Percentiles rank a stretch among this genome's conserved stretches.
Evolutionary conservation across 2,797 vertebrate species (phyloP).

Genomic region (Apogon hyalosoma): DNA sequence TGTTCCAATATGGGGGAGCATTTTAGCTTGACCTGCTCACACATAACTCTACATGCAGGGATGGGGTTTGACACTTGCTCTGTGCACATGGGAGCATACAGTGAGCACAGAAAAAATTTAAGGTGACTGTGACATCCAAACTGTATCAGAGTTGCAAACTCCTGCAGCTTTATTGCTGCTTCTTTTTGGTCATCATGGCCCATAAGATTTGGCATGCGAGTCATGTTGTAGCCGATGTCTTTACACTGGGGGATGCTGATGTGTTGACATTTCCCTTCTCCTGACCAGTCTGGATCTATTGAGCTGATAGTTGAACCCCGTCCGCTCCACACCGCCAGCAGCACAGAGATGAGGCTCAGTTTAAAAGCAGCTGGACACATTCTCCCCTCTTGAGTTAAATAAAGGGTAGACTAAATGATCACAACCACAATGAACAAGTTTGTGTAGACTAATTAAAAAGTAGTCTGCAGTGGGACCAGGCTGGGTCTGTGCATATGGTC

Average conservation of each 20-base stretch:
- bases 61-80: constrained; percentile 98
- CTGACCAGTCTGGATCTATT: constrained; percentile 91
- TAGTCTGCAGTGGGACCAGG: constrained; percentile 15
- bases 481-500: constrained; percentile 13
- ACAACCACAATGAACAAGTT: constrained; percentile 38
- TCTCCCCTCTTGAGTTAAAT: constrained; percentile 36
- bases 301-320: constrained; percentile 89
- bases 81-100: constrained; percentile 99
- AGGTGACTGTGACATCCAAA: constrained; percentile 96
- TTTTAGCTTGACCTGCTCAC: constrained; percentile 93
- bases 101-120: constrained; percentile 95
- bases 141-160: constrained; percentile 95
- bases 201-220: constrained; percentile 98
- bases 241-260: constrained; percentile 96
- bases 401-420: constrained; percentile 25
- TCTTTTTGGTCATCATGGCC: constrained; percentile 95
- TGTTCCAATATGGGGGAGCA: constrained; percentile 96
- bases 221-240: constrained; percentile 98
- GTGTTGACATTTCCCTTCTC: constrained; percentile 93
- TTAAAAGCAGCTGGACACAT: constrained; percentile 73
- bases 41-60: constrained; percentile 96
- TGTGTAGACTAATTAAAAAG: constrained; percentile 40
- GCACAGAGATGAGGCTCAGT: constrained; percentile 58
- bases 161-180: constrained; percentile 95
- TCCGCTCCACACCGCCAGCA: constrained; percentile 69